Conservation (phyloP, 2,113 vertebrate species). For the Otis tarda region DNA sequence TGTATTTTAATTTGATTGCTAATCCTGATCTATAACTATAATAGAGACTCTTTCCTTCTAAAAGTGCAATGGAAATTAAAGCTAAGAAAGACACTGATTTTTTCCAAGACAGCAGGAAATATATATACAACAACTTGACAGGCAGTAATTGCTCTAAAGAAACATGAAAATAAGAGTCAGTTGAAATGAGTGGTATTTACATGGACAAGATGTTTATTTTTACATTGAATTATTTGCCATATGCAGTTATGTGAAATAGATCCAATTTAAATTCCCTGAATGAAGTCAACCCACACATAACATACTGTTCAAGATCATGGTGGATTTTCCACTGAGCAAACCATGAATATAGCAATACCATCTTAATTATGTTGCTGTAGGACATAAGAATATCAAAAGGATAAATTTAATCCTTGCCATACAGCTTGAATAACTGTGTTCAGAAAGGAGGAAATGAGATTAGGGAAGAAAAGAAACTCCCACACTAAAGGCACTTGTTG, state of each 20-base stretch:
- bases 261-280: slow-evolving; percentile 53
- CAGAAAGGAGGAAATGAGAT: slow-evolving; percentile 3
- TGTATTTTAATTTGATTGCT: background rate
- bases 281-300: slow-evolving; percentile 30
- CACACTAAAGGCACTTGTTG: background rate
- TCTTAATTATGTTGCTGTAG: slow-evolving; percentile 44
- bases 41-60: background rate
- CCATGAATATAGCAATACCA: slow-evolving; percentile 7
- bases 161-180: slow-evolving; percentile 2
- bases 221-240: slow-evolving; percentile 53
- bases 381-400: slow-evolving; percentile 49
- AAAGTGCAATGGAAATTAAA: slow-evolving; percentile 26
- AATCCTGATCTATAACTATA: background rate
- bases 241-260: slow-evolving; percentile 58
- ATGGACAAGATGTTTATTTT: slow-evolving; percentile 57
- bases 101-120: slow-evolving; percentile 16
- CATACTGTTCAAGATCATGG: slow-evolving; percentile 28
- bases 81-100: background rate
- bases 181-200: slow-evolving; percentile 51
- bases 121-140: slow-evolving; percentile 32
- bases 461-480: background rate
- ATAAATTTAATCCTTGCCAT: slow-evolving; percentile 41
- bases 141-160: slow-evolving; percentile 41
- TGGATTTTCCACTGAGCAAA: slow-evolving; percentile 29
- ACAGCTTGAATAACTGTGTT: background rate